These are phyloP conservation scores for Gallinago solitaria DNA, from an alignment of 2,797 vertebrate genomes.

Conservation along the genomic window DNA sequence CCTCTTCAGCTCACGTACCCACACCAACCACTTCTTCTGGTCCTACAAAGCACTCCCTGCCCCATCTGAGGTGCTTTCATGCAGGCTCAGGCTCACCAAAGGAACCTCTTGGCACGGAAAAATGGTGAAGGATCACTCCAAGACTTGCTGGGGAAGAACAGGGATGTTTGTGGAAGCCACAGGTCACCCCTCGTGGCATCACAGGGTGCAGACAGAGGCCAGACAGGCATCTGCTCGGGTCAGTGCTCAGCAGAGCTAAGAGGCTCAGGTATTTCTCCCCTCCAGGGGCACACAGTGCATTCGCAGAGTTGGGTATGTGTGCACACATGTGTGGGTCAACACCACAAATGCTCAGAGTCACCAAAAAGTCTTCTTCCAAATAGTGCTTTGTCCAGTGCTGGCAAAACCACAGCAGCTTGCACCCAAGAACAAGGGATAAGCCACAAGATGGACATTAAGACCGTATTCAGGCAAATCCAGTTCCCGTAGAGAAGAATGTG, in stretches of 20 bases:
- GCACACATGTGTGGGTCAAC: accelerated
- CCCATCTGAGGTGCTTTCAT: accelerated
- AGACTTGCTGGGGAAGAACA: not conserved
- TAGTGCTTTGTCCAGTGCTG: not conserved
- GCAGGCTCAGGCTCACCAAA: no score
- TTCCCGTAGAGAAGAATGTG: not conserved
- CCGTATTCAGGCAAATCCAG: accelerated
- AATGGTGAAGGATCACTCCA: accelerated
- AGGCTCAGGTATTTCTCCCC: not conserved
- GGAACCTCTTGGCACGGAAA: not conserved
- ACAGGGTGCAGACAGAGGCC: not conserved
- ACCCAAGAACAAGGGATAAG: not conserved
- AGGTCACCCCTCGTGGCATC: not conserved
- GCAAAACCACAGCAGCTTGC: not conserved
- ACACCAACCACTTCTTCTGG: not conserved
- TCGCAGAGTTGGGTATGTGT: accelerated
- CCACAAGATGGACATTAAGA: not conserved
- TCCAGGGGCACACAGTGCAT: accelerated
- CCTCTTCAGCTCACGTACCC: not conserved
- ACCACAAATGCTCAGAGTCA: not conserved
- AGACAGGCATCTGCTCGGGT: not conserved
- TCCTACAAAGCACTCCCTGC: not conserved
- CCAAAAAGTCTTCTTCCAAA: not conserved
- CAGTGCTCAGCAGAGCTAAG: not conserved
- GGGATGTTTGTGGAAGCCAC: not conserved